Conservation (phyloP, 2,888 invertebrate species). For the Tinea pellionella region DNA sequence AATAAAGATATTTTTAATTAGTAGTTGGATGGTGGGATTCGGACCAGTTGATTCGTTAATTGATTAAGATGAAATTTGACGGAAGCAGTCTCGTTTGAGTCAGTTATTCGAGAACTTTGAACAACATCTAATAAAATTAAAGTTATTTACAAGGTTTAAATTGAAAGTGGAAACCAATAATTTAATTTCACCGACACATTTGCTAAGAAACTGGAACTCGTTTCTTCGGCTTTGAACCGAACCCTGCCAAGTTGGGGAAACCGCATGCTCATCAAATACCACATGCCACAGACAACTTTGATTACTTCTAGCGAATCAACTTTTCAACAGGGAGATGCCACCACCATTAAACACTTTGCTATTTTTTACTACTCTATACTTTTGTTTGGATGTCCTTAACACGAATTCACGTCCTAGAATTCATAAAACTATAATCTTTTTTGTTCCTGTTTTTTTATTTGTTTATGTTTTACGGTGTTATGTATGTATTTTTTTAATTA, state of each 20-base stretch:
- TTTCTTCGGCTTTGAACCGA: slow-evolving; percentile 3
- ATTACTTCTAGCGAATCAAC: slow-evolving; percentile 10
- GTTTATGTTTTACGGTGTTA: too few species aligned
- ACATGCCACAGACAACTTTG: slow-evolving; percentile 13
- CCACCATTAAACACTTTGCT: neutral
- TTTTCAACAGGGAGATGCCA: neutral
- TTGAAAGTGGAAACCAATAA: neutral
- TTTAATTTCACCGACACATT: neutral
- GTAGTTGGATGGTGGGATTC: too few species aligned
- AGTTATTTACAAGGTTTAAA: neutral
- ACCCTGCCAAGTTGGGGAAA: slow-evolving; percentile 1
- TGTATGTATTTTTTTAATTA: too few species aligned
- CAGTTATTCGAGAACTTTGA: neutral
- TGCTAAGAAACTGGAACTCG: neutral
- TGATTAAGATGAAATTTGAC: too few species aligned
- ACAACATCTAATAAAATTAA: neutral
- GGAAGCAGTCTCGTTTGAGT: too few species aligned
- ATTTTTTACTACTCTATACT: neutral
- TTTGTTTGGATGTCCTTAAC: too few species aligned
- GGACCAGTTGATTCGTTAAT: too few species aligned
- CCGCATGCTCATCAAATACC: slow-evolving; percentile 13
- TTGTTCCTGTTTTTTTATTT: too few species aligned
- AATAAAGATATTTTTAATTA: too few species aligned
- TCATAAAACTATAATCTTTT: too few species aligned
- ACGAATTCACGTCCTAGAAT: too few species aligned